Base-by-base conservation (phyloP, 2,113 vertebrate species). In the Seriola quinqueradiata region DNA sequence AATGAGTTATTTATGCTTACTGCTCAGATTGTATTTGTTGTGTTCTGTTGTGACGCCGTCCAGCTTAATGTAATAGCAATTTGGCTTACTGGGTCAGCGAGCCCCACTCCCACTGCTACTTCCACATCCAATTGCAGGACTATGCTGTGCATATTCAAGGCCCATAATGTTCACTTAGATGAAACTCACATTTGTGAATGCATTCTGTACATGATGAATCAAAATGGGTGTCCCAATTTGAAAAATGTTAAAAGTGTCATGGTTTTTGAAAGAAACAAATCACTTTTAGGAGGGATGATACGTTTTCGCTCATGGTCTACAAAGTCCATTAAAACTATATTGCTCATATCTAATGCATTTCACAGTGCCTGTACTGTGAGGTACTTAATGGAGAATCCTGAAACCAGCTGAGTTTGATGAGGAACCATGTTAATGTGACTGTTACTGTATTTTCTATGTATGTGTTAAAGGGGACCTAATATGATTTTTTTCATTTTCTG, bases 1-100 rank as follows among this genome's bases (percentile, higher is more conserved):
- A 74, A 88, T 82, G 21, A 84, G 60, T 81, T 83, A 89, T 88
- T 91, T 73, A 84, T 83, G 81, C 76, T 72, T 74, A 50, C 57
- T 69, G 75, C 76, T 77, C 21, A 17, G 57, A 61, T 70, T 78
- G 66, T 75, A 63, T 70, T 86, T 75, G 65, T 28, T 87, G 60
- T 77, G 40, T 61, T 84, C 57, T 71, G 79, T 59, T 32, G 79
- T 71, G 79, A 70, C 2, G 42, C 66, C 42, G 63, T 77, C 70
- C 71, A 57, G 34, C 42, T 82, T 70, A 77, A 80, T 68, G 55
- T 50, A 74, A 79, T 58, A 8, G 36, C 70, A 71, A 63, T 79
- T 83, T 67, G 52, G 55, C 65, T 84, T 52, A 67, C 69, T 44
- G 42, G 75, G 73, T 84, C 84, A 85, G 32, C 23, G 23, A 75